phyloP scores from a whole-genome alignment of 2,113 vertebrate species.

The Pitta sordida region DNA sequence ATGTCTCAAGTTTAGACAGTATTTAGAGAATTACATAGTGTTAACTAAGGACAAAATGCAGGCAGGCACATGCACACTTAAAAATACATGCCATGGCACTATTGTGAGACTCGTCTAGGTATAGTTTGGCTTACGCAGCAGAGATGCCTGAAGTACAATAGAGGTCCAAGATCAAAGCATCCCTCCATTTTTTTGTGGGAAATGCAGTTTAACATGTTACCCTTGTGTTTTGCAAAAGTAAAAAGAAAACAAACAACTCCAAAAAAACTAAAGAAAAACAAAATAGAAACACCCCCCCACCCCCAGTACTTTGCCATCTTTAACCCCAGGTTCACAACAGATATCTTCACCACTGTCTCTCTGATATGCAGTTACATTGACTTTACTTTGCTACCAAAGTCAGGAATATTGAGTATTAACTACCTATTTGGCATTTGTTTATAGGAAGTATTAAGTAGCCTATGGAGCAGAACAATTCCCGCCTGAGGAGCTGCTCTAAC shows the following conservation, averaged over 20 bases:
- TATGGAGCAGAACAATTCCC: conserved; percentile 15
- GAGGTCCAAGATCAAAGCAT: not conserved
- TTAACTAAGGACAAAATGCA: not conserved
- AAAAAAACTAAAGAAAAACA: not conserved
- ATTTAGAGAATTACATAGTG: not conserved
- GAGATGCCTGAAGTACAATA: not conserved
- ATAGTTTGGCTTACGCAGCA: not conserved
- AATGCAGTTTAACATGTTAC: not conserved
- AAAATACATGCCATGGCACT: not conserved
- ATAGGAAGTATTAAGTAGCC: conserved; percentile 33
- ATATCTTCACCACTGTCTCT: not conserved
- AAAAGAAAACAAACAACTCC: not conserved
- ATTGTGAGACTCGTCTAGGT: not conserved
- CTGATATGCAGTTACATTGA: not conserved
- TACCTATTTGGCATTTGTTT: conserved; percentile 21
- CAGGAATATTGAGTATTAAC: not conserved
- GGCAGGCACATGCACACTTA: not conserved
- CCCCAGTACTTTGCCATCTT: not conserved
- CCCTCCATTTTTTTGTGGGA: not conserved
- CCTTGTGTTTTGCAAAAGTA: not conserved
- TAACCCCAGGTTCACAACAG: not conserved
- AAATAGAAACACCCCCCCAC: not conserved
- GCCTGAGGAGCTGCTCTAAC: conserved; percentile 2
- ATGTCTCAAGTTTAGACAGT: not conserved
- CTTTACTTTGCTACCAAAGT: not conserved